Evolutionary conservation across 2,113 vertebrate genomes (phyloP).

Genomic region (Merops nubicus): DNA sequence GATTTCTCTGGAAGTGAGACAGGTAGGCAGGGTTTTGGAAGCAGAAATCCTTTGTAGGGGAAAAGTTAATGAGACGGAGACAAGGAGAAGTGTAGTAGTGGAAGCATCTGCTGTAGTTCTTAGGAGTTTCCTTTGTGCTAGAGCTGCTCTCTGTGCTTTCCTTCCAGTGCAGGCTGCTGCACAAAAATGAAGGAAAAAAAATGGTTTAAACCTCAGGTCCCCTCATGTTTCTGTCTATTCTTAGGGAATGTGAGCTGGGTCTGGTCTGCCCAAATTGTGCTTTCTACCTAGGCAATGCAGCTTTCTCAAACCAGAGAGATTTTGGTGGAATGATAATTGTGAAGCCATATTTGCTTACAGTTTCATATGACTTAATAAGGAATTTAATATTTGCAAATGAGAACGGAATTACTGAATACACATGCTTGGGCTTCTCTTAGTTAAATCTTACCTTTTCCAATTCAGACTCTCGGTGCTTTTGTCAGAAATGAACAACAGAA

Average conservation of each 20-base stretch:
- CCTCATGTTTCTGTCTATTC: neutral
- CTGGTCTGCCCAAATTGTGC: neutral
- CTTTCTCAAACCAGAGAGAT: neutral
- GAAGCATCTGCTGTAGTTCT: neutral
- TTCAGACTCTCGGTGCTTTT: neutral
- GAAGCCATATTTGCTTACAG: neutral
- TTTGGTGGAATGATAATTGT: neutral
- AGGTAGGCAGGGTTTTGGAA: neutral
- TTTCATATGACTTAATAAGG: neutral
- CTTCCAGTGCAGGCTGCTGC: neutral
- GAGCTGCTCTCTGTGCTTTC: neutral
- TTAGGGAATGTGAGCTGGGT: neutral
- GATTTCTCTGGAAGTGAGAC: neutral
- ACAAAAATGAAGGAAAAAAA: neutral
- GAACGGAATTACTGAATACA: neutral
- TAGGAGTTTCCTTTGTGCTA: neutral
- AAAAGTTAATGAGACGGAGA: conserved; percentile 13
- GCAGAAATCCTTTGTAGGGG: neutral
- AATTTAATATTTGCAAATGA: neutral
- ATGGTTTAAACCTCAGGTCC: neutral
- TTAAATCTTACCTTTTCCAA: neutral
- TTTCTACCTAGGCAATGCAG: neutral
- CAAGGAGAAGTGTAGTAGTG: neutral
- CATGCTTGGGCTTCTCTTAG: neutral
- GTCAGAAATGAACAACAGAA: neutral